phyloP scores from a whole-genome alignment of 2,797 vertebrate genomes.

The Pseudochirops corinnae region DNA sequence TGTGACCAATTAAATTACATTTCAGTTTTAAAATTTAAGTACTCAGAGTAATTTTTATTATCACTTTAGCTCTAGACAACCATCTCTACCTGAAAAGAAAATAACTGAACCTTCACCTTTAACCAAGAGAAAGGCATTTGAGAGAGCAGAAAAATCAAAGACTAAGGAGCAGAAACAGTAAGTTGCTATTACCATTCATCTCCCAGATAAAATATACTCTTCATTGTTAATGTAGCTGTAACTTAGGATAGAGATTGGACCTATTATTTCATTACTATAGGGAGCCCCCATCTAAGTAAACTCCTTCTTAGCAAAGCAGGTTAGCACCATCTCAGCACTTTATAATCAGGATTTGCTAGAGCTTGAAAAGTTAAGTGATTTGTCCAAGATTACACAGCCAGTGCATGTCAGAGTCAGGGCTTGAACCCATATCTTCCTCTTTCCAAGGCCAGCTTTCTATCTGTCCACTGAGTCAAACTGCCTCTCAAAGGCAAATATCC shows the following conservation, averaged over 20 bases:
- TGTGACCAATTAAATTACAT: slow-evolving; percentile 27
- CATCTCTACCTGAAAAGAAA: slow-evolving; percentile 90
- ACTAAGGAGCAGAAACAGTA: slow-evolving; percentile 94
- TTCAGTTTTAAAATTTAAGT: slow-evolving; percentile 31
- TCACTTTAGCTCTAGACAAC: slow-evolving; percentile 88
- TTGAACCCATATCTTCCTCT: not conserved
- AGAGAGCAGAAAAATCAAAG: slow-evolving; percentile 91
- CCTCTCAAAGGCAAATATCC: not conserved
- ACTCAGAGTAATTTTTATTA: slow-evolving; percentile 56
- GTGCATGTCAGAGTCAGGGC: not conserved
- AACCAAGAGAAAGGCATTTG: slow-evolving; percentile 89
- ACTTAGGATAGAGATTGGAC: not conserved
- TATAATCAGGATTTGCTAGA: not conserved
- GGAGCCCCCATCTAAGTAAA: not conserved
- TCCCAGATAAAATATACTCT: not conserved
- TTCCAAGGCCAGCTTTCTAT: not conserved
- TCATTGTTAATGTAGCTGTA: not conserved
- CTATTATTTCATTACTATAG: not conserved
- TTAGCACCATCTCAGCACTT: not conserved
- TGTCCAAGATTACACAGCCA: not conserved
- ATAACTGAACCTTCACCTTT: slow-evolving; percentile 92
- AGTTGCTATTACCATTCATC: slow-evolving; percentile 79
- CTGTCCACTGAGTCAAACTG: not conserved
- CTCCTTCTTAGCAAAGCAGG: not conserved
- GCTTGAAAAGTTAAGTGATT: not conserved